Conservation (phyloP, 2,888 invertebrate genomes). For the Tipula helvola region DNA sequence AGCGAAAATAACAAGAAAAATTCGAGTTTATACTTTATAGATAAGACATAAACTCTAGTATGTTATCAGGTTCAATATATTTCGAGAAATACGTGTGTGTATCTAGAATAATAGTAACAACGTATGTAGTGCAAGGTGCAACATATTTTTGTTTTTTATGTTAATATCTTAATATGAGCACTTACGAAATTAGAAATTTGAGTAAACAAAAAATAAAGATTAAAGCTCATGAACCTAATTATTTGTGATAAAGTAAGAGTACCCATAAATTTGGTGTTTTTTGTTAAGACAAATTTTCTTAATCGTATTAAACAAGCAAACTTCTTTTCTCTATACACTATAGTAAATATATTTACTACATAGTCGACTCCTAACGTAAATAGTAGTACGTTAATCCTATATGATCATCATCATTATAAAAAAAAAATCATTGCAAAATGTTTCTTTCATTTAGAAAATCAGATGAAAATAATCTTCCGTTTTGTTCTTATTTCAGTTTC, state of each 20-base stretch:
- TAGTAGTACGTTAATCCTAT: neutral
- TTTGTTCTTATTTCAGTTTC: neutral
- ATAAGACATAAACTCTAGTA: neutral
- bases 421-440: neutral
- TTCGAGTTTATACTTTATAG: neutral
- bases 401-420: neutral
- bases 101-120: neutral
- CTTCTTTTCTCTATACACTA: neutral
- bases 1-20: neutral
- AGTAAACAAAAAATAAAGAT: neutral
- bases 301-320: neutral
- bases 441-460: neutral
- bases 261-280: neutral
- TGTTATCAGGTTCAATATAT: neutral
- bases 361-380: neutral
- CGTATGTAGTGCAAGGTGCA: too few species aligned
- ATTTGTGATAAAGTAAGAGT: neutral
- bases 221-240: neutral
- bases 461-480: neutral
- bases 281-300: neutral
- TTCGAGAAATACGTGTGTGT: neutral
- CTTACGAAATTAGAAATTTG: neutral
- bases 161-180: neutral
- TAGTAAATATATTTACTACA: neutral
- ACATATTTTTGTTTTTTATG: neutral